Base-by-base conservation (phyloP, 2,797 vertebrate species). In the Falco peregrinus region DNA sequence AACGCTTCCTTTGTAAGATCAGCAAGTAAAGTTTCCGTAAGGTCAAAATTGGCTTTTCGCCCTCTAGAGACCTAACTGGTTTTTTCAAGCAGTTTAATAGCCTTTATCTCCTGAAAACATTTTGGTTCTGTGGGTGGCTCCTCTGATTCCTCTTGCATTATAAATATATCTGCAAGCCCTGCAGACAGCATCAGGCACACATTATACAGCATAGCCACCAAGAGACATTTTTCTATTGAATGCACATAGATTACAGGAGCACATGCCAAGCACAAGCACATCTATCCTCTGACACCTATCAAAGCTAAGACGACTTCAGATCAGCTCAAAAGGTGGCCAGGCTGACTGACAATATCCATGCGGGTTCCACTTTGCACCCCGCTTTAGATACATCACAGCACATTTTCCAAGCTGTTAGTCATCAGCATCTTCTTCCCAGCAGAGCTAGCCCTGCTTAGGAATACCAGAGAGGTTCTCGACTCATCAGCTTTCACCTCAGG, bases 71-170 rank as follows among this genome's bases (percentile, higher is more conserved):
- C 80, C 57, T 71, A 87, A 56, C 41, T 68, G 69, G 85, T 95
- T 95, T 96, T 95, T 93, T 94, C 95, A 97, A 95, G 78, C 33
- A 69, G 65, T 91, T 96, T 93, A 97, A 96, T 86, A 96, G 93
- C 75, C 57, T 93, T 95, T 93, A 95, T 95, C 89, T 96, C 82
- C 50, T 85, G 91, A 83, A 97, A 94, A 93, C 73, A 69, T 78
- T 95, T 93, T 84, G 70, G 48, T 56, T 75, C 53, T 59, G 71
- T 69, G 50, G 82, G 88, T 89, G 82, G 70, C 75, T 97, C 63
- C 73, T 92, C 59, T 73, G 68, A 93, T 80, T 91, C 93, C 77
- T 77, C 47, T 82, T 92, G 78, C 85, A 96, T 94, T 92, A 93
- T 64, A 97, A 96, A 91, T 57, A 29, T 12, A 93, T 67, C 85